These are phyloP conservation scores for Indicator maculatus DNA, from an alignment of 2,113 vertebrate species.

Conservation along the genomic window DNA sequence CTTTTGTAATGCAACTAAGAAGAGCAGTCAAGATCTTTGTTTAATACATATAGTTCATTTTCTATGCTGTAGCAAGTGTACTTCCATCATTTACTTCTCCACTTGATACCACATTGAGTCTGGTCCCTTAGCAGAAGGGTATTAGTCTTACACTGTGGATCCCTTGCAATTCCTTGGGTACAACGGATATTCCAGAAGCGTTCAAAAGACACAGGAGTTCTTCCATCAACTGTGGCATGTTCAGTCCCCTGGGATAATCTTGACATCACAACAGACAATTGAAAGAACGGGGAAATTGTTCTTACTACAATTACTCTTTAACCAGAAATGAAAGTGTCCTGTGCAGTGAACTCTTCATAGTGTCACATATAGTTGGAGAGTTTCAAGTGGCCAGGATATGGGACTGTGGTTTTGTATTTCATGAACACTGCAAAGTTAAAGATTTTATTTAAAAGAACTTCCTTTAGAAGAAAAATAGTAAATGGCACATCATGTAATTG, in stretches of 20 bases:
- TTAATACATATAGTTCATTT: neutral
- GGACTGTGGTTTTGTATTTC: neutral
- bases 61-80: neutral
- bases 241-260: neutral
- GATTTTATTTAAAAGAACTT: conserved; percentile 2
- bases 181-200: neutral
- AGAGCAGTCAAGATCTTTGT: neutral
- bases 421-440: neutral
- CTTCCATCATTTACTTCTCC: neutral
- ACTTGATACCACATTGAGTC: neutral
- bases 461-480: conserved; percentile 56
- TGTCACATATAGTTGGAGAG: neutral
- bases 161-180: neutral
- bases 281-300: neutral
- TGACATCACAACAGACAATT: neutral
- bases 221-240: neutral
- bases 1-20: neutral
- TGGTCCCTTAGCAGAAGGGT: neutral
- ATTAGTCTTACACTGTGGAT: neutral
- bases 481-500: conserved; percentile 78
- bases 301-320: neutral
- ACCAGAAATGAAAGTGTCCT: neutral
- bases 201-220: neutral
- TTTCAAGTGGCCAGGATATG: neutral
- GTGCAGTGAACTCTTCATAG: neutral